Base-by-base conservation (phyloP, 2,888 invertebrate species). In the Theretra japonica region DNA sequence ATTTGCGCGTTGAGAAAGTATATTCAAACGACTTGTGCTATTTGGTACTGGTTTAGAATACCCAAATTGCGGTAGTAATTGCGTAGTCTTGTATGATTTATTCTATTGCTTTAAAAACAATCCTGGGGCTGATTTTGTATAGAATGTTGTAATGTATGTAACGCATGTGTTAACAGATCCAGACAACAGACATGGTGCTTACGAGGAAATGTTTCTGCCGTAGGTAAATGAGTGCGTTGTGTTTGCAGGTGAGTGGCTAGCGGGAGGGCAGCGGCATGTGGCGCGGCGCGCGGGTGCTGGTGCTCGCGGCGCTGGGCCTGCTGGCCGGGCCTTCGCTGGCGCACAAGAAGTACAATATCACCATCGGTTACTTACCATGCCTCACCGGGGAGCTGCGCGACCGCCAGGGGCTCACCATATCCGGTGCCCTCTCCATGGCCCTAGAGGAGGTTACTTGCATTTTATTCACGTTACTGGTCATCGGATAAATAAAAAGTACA, bases 381-480 rank as follows among this genome's bases (percentile, higher is more conserved):
- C 96, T 97, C 86, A 97, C 96, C 89, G 97, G 97, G 82, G 96
- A 95, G 72, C 95, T 96, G 79, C 96, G 96, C 83, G 97, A 97
- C 87, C 95, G 97, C 76, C 97, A 97, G 91, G 98, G 98, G 25
- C 95, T 98, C 82, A 96, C 97, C 77, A 97, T 98, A 83, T 98
- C 98, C 70, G 99, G 99, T 73, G 99, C 99, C 71, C 95, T 99
- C 79, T 96, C 98, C 65, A 96, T 97, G 95, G 99, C 99, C 70
- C 95, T 99, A 73, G 96, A 98, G 80, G 96, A 97, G 95, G 97
- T 98, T 85, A 82, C 79, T 80, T 8, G 28, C 50, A 58, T 28
- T 21, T 25, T 59, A 6, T 58, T 8, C 57, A 17, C 17, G 19
- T 50, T 50, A 50, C 19, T 50, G 15, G 19, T 33, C 7, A 33